Conservation (phyloP, 2,113 vertebrate species). For the Emydura subglobosa region DNA sequence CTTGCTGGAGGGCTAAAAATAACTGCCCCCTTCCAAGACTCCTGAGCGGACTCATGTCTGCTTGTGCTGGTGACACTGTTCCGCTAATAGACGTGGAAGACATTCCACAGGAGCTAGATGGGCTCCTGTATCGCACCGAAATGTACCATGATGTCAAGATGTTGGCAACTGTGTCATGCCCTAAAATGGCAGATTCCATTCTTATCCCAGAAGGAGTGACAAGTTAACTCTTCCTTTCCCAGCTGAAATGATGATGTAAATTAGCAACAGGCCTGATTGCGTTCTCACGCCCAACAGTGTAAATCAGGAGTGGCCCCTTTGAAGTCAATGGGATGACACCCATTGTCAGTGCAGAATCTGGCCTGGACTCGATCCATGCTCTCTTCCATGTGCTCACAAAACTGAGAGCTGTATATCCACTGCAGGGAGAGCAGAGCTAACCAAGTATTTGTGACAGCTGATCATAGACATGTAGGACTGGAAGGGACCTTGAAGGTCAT, state of each 20-base stretch:
- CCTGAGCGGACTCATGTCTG: neutral
- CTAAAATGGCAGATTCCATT: slow-evolving; percentile 60
- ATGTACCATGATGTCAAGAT: slow-evolving; percentile 7
- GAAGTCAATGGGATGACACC: neutral
- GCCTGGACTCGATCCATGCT: neutral
- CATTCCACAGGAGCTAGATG: slow-evolving; percentile 63
- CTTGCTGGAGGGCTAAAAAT: slow-evolving; percentile 22
- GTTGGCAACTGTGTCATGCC: slow-evolving; percentile 41
- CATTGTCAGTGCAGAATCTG: neutral
- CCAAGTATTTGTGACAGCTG: neutral
- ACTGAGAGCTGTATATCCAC: neutral
- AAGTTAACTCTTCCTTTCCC: neutral
- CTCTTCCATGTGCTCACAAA: neutral
- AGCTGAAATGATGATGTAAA: neutral
- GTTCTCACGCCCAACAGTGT: neutral
- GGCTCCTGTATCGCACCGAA: slow-evolving; percentile 13
- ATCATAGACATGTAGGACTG: neutral
- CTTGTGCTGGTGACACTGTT: slow-evolving; percentile 10
- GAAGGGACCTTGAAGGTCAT: neutral
- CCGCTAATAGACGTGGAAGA: slow-evolving; percentile 58
- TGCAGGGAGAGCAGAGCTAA: neutral
- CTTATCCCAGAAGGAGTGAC: slow-evolving; percentile 37
- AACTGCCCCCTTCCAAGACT: slow-evolving; percentile 23
- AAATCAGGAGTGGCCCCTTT: rapidly evolving
- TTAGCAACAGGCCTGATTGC: neutral